Conservation (phyloP, 2,797 vertebrate genomes). For the Kryptopterus vitreolus region DNA sequence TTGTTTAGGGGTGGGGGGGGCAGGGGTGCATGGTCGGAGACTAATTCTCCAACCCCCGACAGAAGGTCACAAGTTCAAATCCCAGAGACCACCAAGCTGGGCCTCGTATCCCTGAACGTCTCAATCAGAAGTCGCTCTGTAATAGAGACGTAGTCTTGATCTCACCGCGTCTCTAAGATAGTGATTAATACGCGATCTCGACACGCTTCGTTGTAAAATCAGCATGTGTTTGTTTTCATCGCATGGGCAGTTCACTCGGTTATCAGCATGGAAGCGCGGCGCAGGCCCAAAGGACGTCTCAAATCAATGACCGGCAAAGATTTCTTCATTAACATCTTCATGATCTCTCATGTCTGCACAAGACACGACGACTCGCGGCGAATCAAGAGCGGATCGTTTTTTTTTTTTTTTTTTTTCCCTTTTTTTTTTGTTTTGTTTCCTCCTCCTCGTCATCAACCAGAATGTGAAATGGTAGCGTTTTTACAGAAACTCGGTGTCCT, state of each 20-base stretch:
- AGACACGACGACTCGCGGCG: slow-evolving; percentile 41
- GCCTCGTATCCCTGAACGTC: no score
- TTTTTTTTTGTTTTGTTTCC: no score
- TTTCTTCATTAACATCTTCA: slow-evolving; percentile 65
- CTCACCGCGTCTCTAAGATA: slow-evolving; percentile 51
- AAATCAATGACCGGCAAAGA: slow-evolving; percentile 73
- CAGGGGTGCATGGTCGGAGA: no score
- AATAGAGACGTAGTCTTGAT: neutral
- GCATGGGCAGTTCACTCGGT: slow-evolving; percentile 67
- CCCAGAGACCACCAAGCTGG: no score
- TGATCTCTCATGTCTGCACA: slow-evolving; percentile 51
- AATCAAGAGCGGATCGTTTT: neutral
- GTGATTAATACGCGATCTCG: slow-evolving; percentile 54
- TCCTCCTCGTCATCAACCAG: neutral
- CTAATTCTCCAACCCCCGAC: no score
- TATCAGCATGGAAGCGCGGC: slow-evolving; percentile 58
- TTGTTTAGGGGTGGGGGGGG: no score
- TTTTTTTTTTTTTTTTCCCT: no score
- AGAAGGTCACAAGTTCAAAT: no score
- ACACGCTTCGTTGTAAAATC: slow-evolving; percentile 71
- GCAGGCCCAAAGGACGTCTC: slow-evolving; percentile 66
- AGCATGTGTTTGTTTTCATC: slow-evolving; percentile 69
- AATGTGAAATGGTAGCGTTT: neutral
- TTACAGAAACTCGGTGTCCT: neutral
- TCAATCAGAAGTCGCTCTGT: no score